phyloP scores from a whole-genome alignment of 2,113 vertebrate species.

The Saccopteryx leptura region DNA sequence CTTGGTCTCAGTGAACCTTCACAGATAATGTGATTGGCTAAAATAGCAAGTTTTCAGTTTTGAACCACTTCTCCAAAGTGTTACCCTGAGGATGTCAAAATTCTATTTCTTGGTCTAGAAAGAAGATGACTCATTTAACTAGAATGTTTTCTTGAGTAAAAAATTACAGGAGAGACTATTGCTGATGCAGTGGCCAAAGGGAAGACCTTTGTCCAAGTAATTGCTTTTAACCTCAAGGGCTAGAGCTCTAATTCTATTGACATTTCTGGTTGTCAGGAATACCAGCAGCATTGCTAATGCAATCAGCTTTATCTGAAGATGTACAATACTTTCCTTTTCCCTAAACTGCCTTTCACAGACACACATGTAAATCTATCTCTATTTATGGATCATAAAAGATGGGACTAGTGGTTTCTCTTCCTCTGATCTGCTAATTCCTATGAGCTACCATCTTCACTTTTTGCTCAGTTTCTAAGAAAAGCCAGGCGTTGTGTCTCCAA shows the following conservation, averaged over 20 bases:
- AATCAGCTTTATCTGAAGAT: conserved; percentile 29
- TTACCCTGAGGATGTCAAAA: conserved; percentile 80
- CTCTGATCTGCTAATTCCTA: conserved; percentile 16
- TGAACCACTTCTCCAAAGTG: conserved; percentile 66
- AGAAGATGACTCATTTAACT: conserved; percentile 79
- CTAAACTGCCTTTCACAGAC: conserved; percentile 33
- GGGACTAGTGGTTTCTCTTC: conserved; percentile 17
- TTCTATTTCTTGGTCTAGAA: conserved; percentile 80
- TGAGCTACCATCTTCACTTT: neutral
- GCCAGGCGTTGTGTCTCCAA: neutral
- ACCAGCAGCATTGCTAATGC: conserved; percentile 50
- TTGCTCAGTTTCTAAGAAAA: conserved; percentile 1
- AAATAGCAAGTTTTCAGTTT: conserved; percentile 69
- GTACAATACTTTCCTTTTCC: conserved; percentile 49
- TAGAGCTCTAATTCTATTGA: conserved; percentile 20
- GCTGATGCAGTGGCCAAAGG: conserved; percentile 63
- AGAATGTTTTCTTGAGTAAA: conserved; percentile 75
- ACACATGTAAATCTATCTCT: conserved; percentile 28
- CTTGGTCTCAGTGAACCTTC: conserved; percentile 57
- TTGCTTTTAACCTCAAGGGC: conserved; percentile 72
- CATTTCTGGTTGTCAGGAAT: conserved; percentile 60
- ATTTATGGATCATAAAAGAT: conserved; percentile 24
- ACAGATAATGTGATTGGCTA: conserved; percentile 61
- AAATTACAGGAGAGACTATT: conserved; percentile 68
- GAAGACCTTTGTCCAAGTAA: conserved; percentile 76